Evolutionary conservation across 2,888 invertebrate genomes (phyloP), one percentile per base, ranked within the genome.

Genomic region (Zeuzera pyrina): DNA sequence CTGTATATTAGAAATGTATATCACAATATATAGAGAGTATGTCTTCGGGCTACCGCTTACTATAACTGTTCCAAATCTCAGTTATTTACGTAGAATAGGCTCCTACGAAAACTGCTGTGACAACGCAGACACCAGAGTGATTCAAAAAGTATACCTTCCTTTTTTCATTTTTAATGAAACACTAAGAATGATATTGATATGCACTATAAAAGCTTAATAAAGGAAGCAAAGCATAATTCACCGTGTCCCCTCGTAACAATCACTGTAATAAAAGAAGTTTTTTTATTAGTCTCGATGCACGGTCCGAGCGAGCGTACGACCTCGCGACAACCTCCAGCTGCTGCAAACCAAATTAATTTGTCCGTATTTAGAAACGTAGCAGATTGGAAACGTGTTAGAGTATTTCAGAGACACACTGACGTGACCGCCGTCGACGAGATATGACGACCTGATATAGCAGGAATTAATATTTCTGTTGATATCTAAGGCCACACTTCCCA

Each of bases 141-240:
- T n/a, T n/a, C n/a, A n/a, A n/a, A n/a, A n/a, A n/a, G n/a, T n/a
- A n/a, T n/a, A n/a, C n/a, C n/a, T n/a, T n/a, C n/a, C n/a, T n/a
- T n/a, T n/a, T n/a, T n/a, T n/a, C n/a, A n/a, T n/a, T n/a, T n/a
- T n/a, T n/a, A n/a, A n/a, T 22, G 60, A 52, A 50, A 57, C 62
- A 65, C 62, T 59, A 57, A 67, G 67, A 61, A 52, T 52, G 43
- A 56, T 53, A 47, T 54, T 47, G 45, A 50, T 46, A 46, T 43
- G 35, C 40, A 40, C 45, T 52, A 64, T 53, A 63, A 67, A 62
- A 65, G 29, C 42, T 52, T 49, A 37, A 61, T 66, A 67, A 65
- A 66, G 43, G 49, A 54, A 58, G 46, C 47, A 39, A 40, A 50
- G 47, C 51, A 63, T 72, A 60, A 63, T 56, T 72, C 63, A 70